Percentiles rank a stretch among this genome's conserved stretches.
Evolutionary conservation across 2,113 vertebrate genomes (phyloP).

Genomic region (Miniopterus natalensis): DNA sequence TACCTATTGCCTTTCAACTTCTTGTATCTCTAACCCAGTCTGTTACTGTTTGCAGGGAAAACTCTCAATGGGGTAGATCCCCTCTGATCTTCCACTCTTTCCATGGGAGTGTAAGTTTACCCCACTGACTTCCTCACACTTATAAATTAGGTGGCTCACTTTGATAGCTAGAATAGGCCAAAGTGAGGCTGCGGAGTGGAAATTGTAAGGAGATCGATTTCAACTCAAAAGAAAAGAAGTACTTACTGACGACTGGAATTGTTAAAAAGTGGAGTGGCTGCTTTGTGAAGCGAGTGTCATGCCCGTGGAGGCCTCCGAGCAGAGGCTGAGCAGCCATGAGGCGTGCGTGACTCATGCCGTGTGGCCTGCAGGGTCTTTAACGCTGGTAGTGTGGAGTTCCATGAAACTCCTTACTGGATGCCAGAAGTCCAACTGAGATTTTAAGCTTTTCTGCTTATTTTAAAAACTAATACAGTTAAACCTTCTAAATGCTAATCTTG

Average conservation of each 20-base stretch:
- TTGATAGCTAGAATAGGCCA: not conserved
- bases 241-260: not conserved
- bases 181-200: not conserved
- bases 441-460: not conserved
- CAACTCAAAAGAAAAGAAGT: not conserved
- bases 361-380: not conserved
- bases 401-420: not conserved
- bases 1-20: not conserved
- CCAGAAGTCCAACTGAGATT: constrained; percentile 17
- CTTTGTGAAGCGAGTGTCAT: not conserved
- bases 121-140: constrained; percentile 17
- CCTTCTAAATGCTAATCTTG: constrained; percentile 15
- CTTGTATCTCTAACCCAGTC: not conserved
- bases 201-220: constrained; percentile 39
- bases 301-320: not conserved
- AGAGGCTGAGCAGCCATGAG: rapidly evolving
- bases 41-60: not conserved
- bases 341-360: not conserved
- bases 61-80: not conserved
- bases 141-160: not conserved
- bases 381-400: not conserved
- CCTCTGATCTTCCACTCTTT: not conserved
- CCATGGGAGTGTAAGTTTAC: not conserved
- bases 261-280: not conserved
- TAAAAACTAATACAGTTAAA: not conserved